Evolutionary conservation across 2,113 vertebrate species (phyloP).

Genomic region (Zeus faber): DNA sequence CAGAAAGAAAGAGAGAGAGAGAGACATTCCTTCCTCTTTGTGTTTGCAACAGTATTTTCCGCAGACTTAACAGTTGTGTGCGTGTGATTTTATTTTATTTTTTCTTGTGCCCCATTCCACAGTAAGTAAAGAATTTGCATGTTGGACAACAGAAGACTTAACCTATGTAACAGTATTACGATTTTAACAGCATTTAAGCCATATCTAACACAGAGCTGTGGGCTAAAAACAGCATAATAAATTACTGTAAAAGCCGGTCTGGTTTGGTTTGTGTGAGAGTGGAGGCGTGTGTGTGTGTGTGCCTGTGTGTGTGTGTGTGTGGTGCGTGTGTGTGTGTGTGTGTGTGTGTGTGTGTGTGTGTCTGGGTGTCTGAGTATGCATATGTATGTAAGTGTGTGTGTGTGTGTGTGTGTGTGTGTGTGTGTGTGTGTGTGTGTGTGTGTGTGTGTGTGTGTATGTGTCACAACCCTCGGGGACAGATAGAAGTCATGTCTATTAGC

Average conservation of each 20-base stretch:
- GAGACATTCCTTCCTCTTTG: no score
- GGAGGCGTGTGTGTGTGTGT: constrained; percentile 19
- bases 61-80: constrained; percentile 8
- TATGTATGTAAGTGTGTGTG: not conserved
- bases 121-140: constrained; percentile 51
- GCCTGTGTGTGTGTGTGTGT: constrained; percentile 21
- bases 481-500: constrained; percentile 59
- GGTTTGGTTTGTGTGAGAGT: constrained; percentile 25
- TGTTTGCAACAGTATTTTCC: constrained; percentile 13
- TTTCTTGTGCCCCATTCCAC: constrained; percentile 8
- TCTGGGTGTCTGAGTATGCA: not conserved
- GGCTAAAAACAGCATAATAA: constrained; percentile 56
- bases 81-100: no score
- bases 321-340: not conserved
- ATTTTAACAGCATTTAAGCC: constrained; percentile 59
- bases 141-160: constrained; percentile 43
- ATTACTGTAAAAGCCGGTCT: constrained; percentile 58
- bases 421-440: constrained; percentile 13
- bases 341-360: not conserved
- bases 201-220: constrained; percentile 48
- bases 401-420: constrained; percentile 8
- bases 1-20: no score
- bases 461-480: constrained; percentile 50
- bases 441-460: constrained; percentile 14
- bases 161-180: constrained; percentile 55